Evolutionary conservation across 2,888 invertebrate species (phyloP), one percentile per base, ranked within the genome.

Genomic region (Kuschelorhynchus macadamiae): DNA sequence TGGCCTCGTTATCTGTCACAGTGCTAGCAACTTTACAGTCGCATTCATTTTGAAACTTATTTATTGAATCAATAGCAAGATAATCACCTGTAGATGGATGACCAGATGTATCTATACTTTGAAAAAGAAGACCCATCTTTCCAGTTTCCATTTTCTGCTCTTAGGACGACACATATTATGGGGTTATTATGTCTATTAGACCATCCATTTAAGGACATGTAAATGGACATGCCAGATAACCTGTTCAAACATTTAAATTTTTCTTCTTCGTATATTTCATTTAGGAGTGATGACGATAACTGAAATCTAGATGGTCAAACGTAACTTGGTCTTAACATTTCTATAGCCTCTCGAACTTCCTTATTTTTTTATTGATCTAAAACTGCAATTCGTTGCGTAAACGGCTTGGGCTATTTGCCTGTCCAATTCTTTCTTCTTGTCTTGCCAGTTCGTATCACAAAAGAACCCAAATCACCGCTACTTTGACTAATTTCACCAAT

Each of bases 191-290:
- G 49, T 20, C n/a, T 17, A 17, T 52, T 52, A 11, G 52, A n/a
- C 52, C 52, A 47, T 47, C 47, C 47, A 20, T 47, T 11, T 20
- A 47, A 47, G 21, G n/a, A 47, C 47, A 47, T 47, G 44, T 17
- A 44, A 44, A 44, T 11, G 16, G 14, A 44, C 16, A 14, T 4
- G 7, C 44, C 44, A 11, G n/a, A 12, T 4, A 39, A 14, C 14
- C 11, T 39, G n/a, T 12, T n/a, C 0, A 39, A 14, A 14, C 39
- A 14, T 16, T 44, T 44, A 2, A 16, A 44, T 44, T 36, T 36
- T 36, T 36, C 44, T 44, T 44, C 17, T 44, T 44, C 44, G 9
- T 14, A 44, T 17, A 44, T 44, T 44, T 44, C 14, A 17, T 44
- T 44, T 5, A 44, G 11, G 25, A 25, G 25, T 5, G 25, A 5